A percentile compares a stretch with the other conserved stretches of the same genome.
These are phyloP conservation scores for Globicephala melas DNA, from an alignment of 2,113 vertebrate genomes.

Conservation along the genomic window DNA sequence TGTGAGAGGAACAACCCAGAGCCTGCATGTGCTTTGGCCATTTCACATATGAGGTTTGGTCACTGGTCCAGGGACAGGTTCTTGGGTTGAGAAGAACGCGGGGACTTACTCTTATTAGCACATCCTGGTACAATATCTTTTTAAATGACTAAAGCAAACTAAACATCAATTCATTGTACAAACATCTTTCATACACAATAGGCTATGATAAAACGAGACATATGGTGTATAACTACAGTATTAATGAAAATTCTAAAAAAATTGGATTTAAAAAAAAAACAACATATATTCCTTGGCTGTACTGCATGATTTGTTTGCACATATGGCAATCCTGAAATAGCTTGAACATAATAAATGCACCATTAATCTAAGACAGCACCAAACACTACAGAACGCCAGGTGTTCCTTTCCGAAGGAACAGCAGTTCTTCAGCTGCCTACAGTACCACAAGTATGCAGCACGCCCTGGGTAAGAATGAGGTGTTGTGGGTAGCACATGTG, in stretches of 20 bases:
- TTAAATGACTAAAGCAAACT: conserved; percentile 78
- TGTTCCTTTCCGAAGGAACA: conserved; percentile 61
- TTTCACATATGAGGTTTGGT: conserved; percentile 74
- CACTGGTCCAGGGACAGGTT: conserved; percentile 68
- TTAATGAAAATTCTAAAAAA: conserved; percentile 82
- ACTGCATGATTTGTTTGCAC: conserved; percentile 75
- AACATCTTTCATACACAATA: conserved; percentile 82
- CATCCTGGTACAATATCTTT: conserved; percentile 72
- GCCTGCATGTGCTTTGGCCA: conserved; percentile 66
- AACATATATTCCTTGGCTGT: conserved; percentile 73
- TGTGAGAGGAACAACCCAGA: conserved; percentile 59
- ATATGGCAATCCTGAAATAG: conserved; percentile 78
- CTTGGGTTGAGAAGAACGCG: conserved; percentile 72
- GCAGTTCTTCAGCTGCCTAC: conserved; percentile 80
- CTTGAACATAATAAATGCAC: conserved; percentile 76
- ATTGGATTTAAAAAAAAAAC: conserved; percentile 72
- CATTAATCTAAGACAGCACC: conserved; percentile 80
- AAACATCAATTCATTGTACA: conserved; percentile 83
- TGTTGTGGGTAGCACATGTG: conserved; percentile 73
- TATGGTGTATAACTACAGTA: conserved; percentile 85
- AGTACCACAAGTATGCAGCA: conserved; percentile 66
- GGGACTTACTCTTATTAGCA: conserved; percentile 69
- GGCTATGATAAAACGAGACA: conserved; percentile 82
- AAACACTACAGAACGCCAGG: conserved; percentile 67
- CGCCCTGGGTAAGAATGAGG: conserved; percentile 79